A percentile compares a stretch with the other conserved stretches of the same genome.
Evolutionary conservation across 2,113 vertebrate genomes (phyloP).

Genomic region (Odocoileus hemionus): DNA sequence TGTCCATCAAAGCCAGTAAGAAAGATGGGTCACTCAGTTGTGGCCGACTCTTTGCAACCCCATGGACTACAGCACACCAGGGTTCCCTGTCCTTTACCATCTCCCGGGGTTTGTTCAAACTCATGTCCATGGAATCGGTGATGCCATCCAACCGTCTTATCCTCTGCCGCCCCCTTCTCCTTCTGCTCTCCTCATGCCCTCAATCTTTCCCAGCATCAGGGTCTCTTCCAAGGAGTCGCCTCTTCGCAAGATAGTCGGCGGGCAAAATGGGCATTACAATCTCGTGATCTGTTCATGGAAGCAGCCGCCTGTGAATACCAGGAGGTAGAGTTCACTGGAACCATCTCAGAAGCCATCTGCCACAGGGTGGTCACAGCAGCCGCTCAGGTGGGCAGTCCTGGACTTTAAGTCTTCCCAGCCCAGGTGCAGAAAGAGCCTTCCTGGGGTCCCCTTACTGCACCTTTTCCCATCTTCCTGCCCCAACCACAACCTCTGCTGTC

Average conservation of each 20-base stretch:
- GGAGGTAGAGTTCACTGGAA: background rate
- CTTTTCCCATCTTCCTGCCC: background rate
- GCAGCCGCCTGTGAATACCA: accelerated
- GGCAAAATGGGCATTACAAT: background rate
- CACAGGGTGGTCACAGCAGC: accelerated
- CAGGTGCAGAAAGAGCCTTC: accelerated
- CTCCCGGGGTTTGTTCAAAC: background rate
- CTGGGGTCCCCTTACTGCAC: accelerated
- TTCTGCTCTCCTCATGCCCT: background rate
- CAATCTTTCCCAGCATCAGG: background rate
- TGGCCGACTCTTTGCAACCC: background rate
- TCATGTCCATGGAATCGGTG: background rate
- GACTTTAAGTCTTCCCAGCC: too few relatives aligned
- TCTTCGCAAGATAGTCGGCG: background rate
- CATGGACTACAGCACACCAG: background rate
- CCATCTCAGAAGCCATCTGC: background rate
- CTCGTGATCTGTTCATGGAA: background rate
- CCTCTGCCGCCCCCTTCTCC: background rate
- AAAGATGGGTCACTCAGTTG: background rate
- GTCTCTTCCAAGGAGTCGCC: background rate
- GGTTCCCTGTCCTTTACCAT: background rate
- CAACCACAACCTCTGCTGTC: background rate
- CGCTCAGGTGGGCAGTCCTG: background rate
- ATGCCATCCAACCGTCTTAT: background rate
- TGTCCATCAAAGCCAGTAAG: background rate